These are phyloP conservation scores for Picus viridis DNA, from an alignment of 2,797 vertebrate genomes.

Conservation along the genomic window DNA sequence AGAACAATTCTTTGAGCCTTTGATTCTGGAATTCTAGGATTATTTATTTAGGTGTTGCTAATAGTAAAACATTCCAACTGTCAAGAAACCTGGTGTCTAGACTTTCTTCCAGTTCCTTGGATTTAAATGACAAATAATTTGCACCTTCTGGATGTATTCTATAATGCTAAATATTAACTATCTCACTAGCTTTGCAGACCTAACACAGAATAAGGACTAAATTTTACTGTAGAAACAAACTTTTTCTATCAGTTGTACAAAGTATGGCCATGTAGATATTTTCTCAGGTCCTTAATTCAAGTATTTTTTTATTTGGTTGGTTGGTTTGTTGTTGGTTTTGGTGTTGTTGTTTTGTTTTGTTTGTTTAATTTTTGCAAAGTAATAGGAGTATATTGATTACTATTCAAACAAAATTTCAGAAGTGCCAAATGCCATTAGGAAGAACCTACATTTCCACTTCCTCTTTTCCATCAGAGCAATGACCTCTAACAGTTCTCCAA, in stretches of 20 bases:
- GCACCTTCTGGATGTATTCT: background rate
- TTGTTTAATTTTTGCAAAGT: background rate
- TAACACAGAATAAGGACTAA: background rate
- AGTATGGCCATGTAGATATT: background rate
- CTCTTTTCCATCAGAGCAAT: background rate
- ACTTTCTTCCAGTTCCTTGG: conserved; percentile 17
- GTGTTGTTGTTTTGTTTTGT: too few species aligned
- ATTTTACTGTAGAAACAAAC: background rate
- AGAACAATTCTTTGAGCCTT: too few species aligned
- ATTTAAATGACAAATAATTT: conserved; percentile 29
- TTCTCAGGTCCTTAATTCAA: background rate
- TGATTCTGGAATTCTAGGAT: background rate
- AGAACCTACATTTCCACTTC: background rate
- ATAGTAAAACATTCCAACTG: conserved; percentile 46
- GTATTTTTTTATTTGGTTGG: background rate
- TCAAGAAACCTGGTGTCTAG: conserved; percentile 30
- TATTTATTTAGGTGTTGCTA: conserved; percentile 57
- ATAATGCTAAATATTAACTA: background rate
- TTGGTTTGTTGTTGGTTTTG: too few species aligned
- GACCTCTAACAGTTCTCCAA: background rate
- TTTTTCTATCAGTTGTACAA: background rate
- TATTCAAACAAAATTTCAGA: background rate
- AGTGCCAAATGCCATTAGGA: background rate
- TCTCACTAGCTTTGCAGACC: background rate
- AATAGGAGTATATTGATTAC: background rate